These are phyloP conservation scores for Desmophyllum pertusum DNA, from an alignment of 92 coral and sea anemone genomes.

Conservation along the genomic window DNA sequence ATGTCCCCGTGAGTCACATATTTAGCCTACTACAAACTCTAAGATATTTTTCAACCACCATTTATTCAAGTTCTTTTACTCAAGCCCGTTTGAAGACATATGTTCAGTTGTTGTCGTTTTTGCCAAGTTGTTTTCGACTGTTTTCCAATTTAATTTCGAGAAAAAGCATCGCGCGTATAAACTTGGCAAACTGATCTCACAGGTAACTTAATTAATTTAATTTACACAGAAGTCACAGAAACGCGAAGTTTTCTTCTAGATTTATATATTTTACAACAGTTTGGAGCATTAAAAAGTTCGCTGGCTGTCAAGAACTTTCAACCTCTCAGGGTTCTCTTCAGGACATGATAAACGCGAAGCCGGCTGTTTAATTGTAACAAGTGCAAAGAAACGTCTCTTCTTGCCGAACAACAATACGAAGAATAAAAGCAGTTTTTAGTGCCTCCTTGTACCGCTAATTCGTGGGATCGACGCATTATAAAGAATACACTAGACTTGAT, in stretches of 20 bases:
- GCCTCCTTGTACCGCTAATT: not conserved
- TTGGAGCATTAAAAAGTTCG: too few relatives aligned
- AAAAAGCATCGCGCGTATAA: too few relatives aligned
- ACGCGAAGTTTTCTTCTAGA: too few relatives aligned
- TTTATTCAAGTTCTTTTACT: too few relatives aligned
- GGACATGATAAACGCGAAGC: too few relatives aligned
- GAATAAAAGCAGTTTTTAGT: not conserved
- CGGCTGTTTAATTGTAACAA: not conserved
- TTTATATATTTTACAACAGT: too few relatives aligned
- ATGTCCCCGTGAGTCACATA: not conserved
- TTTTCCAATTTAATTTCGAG: not conserved
- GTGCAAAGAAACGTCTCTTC: not conserved
- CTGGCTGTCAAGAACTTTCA: too few relatives aligned
- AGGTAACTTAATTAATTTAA: not conserved
- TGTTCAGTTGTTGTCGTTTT: not conserved
- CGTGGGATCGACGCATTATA: not conserved
- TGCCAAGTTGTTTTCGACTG: too few relatives aligned
- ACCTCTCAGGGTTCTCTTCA: too few relatives aligned
- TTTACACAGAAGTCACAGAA: slow-evolving; percentile 18
- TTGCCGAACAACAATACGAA: not conserved
- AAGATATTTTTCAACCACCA: not conserved
- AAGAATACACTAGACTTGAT: not conserved
- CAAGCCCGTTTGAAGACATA: not conserved
- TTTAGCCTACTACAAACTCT: too few relatives aligned
- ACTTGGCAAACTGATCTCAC: too few relatives aligned